Base-by-base conservation (phyloP, 1,140 invertebrate genomes). In the Cecropterus lyciades region DNA sequence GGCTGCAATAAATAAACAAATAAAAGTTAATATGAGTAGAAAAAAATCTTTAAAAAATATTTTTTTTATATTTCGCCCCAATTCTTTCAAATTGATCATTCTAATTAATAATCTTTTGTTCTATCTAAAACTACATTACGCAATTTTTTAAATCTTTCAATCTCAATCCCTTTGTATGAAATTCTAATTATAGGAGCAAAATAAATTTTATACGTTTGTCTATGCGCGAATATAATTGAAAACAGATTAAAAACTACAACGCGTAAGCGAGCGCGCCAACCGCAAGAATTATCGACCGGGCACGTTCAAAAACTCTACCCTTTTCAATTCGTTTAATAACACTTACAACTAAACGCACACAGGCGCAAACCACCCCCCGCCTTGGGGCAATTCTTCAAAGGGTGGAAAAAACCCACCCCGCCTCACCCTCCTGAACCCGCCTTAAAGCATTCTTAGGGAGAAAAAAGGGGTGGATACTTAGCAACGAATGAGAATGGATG, bases 361-460 rank as follows among this genome's bases (percentile, higher is more conserved):
- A 79, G 52, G 69, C 70, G 65, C 43, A 46, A 33, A 75, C 71
- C 79, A 73, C 82, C 84, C 80, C 80, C 69, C 79, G 86, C 87
- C 88, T 88, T 89, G 77, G 84, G 87, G 85, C 84, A 87, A 91
- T 91, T 91, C 86, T 89, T 89, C 86, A 89, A 87, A 89, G 89
- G 89, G 89, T 85, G 87, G 88, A 91, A 91, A 91, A 91, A 91
- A 80, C 80, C 79, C 85, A 67, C 76, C 72, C 74, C 65, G 60
- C 70, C 71, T 73, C 62, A 69, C 73, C 71, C 70, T 69, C 56
- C 56, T 49, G 51, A 73, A 71, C 79, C 85, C 85, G 84, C 87
- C 85, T 89, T 91, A 82, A 83, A 86, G 84, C 80, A 88, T 91
- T 91, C 89, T 91, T 90, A 71, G 82, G 85, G 86, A 79, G 80